These are phyloP conservation scores for Saguinus midas DNA, from an alignment of 2,113 vertebrate species.

Conservation along the genomic window DNA sequence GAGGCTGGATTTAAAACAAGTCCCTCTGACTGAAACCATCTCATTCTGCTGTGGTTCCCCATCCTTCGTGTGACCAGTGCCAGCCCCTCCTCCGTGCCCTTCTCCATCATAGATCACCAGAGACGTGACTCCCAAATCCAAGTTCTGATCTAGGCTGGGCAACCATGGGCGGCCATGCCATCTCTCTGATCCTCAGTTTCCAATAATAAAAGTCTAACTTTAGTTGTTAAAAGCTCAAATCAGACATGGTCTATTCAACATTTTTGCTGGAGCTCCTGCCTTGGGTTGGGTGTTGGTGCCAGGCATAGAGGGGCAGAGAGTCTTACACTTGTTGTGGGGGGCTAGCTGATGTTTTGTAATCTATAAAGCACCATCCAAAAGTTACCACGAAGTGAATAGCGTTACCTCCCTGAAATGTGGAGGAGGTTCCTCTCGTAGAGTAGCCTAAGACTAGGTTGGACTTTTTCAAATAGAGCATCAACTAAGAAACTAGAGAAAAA, in stretches of 20 bases:
- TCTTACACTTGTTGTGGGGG: not conserved
- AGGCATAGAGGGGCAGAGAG: not conserved
- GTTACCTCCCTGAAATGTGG: not conserved
- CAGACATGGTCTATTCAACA: not conserved
- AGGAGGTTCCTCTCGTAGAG: not conserved
- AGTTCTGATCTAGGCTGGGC: not conserved
- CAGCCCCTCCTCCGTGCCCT: not conserved
- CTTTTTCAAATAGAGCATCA: not conserved
- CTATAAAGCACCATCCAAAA: not conserved
- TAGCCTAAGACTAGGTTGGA: not conserved
- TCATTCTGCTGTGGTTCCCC: not conserved
- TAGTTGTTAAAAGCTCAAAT: not conserved
- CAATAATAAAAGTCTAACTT: not conserved
- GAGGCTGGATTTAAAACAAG: not conserved
- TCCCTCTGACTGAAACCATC: not conserved
- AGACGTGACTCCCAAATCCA: not conserved
- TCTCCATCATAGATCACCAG: not conserved
- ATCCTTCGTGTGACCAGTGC: not conserved
- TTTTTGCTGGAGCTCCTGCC: too few relatives aligned
- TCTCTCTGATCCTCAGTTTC: not conserved
- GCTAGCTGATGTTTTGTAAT: not conserved
- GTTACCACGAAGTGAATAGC: not conserved
- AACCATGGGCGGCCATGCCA: not conserved
- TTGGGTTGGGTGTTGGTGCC: rapidly evolving
- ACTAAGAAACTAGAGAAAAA: not conserved